These are phyloP conservation scores for Monochamus saltuarius DNA, from an alignment of 1,140 invertebrate species.

Conservation along the genomic window DNA sequence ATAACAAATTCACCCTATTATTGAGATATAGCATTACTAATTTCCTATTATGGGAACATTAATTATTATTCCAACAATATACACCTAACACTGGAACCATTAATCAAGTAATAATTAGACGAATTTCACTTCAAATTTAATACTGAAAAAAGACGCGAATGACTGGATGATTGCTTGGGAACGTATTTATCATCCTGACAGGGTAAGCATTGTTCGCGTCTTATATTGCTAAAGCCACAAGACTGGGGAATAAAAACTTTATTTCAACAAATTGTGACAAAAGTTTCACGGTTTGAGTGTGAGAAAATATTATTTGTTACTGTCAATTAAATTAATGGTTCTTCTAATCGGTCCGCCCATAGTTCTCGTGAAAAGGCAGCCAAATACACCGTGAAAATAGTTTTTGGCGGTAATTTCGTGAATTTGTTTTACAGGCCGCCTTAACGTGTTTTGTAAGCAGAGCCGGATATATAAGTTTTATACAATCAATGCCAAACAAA, in stretches of 20 bases:
- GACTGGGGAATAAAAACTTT: slow-evolving; percentile 22
- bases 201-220: slow-evolving; percentile 25
- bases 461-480: too few relatives aligned
- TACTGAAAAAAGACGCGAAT: slow-evolving; percentile 29
- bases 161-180: slow-evolving; percentile 29
- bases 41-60: slow-evolving; percentile 19
- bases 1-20: neutral
- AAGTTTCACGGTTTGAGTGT: slow-evolving; percentile 18
- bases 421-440: too few relatives aligned
- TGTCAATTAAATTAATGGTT: neutral
- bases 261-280: slow-evolving; percentile 24
- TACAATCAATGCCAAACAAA: too few relatives aligned
- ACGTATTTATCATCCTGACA: slow-evolving; percentile 32
- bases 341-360: neutral
- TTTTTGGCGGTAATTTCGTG: too few relatives aligned
- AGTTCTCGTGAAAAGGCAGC: too few relatives aligned
- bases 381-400: too few relatives aligned
- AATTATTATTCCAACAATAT: slow-evolving; percentile 23
- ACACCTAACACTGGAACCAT: slow-evolving; percentile 15
- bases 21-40: slow-evolving; percentile 16
- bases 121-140: slow-evolving; percentile 32
- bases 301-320: neutral
- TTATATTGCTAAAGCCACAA: slow-evolving; percentile 20
- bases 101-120: slow-evolving; percentile 32
- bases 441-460: too few relatives aligned